Evolutionary conservation across 1,140 invertebrate species (phyloP).

Genomic region (Maconellicoccus hirsutus): DNA sequence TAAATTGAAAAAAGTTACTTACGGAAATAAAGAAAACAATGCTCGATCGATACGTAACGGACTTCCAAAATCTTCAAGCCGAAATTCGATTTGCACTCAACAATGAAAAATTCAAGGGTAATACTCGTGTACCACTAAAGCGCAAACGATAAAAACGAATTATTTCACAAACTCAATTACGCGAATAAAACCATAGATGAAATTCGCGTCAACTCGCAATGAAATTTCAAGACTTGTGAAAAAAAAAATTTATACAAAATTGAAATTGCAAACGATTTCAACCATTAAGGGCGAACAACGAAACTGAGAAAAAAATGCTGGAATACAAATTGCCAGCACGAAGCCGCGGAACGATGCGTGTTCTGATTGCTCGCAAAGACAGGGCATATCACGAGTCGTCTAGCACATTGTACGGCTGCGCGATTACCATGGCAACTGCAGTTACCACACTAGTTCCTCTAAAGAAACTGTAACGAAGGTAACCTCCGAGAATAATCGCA

Average conservation of each 20-base stretch:
- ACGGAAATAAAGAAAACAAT: background rate
- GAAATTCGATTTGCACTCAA: background rate
- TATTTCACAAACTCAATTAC: too few relatives aligned
- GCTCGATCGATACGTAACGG: background rate
- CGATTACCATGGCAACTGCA: constrained; percentile 20
- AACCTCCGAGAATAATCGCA: constrained; percentile 17
- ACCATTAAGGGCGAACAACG: constrained; percentile 12
- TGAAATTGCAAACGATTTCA: background rate
- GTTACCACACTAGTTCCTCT: constrained; percentile 18
- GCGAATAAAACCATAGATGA: too few relatives aligned
- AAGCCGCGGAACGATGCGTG: constrained; percentile 20
- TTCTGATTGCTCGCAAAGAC: constrained; percentile 20
- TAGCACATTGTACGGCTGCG: constrained; percentile 10
- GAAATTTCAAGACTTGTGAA: too few relatives aligned
- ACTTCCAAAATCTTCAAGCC: background rate
- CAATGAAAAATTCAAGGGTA: background rate
- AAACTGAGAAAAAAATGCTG: constrained; percentile 17
- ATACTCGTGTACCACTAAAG: background rate
- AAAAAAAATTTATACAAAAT: too few relatives aligned
- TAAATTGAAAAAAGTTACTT: background rate
- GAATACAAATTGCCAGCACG: constrained; percentile 15
- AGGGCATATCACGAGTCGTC: constrained; percentile 20
- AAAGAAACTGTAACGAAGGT: constrained; percentile 21
- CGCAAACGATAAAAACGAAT: too few relatives aligned
- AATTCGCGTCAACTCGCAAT: background rate